A percentile compares a stretch with the other conserved stretches of the same genome.
Conservation (phyloP, 2,888 invertebrate genomes). For the Steinernema hermaphroditum region DNA sequence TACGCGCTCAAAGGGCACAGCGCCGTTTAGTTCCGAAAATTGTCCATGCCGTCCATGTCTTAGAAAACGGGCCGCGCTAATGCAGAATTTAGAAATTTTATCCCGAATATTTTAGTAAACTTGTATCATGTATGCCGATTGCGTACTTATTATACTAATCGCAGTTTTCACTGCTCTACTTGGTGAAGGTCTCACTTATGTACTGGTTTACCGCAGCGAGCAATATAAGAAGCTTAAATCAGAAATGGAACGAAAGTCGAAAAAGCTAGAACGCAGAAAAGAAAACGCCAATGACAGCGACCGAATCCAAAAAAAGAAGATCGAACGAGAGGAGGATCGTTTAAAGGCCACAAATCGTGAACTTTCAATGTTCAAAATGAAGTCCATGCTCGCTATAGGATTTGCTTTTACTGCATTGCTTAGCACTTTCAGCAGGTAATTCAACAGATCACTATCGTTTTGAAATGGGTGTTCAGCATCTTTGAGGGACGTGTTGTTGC, state of each 20-base stretch:
- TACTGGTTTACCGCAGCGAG: conserved; percentile 94
- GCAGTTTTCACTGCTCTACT: conserved; percentile 92
- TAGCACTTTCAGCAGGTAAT: conserved; percentile 78
- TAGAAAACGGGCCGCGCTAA: too few species aligned
- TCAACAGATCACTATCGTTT: neutral
- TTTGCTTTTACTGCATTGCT: conserved; percentile 96
- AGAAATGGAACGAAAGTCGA: conserved; percentile 96
- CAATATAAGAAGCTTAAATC: conserved; percentile 76
- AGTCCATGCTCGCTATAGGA: conserved; percentile 82
- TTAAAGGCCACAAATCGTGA: conserved; percentile 96
- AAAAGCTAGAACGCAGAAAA: conserved; percentile 88
- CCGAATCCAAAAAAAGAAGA: conserved; percentile 76
- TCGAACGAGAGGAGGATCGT: conserved; percentile 94
- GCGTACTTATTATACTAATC: conserved; percentile 89
- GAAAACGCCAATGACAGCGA: conserved; percentile 54
- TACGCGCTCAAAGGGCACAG: too few species aligned
- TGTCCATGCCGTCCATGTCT: too few species aligned
- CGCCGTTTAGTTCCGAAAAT: too few species aligned
- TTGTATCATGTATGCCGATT: conserved; percentile 81
- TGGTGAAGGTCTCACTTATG: conserved; percentile 96
- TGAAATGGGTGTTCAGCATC: conserved; percentile 49
- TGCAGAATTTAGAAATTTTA: too few species aligned
- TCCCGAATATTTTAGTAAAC: too few species aligned
- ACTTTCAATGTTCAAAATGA: conserved; percentile 95
- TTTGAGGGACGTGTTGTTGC: conserved; percentile 81